Conservation (phyloP, 2,797 vertebrate species). For the Muscicapa comitata region DNA sequence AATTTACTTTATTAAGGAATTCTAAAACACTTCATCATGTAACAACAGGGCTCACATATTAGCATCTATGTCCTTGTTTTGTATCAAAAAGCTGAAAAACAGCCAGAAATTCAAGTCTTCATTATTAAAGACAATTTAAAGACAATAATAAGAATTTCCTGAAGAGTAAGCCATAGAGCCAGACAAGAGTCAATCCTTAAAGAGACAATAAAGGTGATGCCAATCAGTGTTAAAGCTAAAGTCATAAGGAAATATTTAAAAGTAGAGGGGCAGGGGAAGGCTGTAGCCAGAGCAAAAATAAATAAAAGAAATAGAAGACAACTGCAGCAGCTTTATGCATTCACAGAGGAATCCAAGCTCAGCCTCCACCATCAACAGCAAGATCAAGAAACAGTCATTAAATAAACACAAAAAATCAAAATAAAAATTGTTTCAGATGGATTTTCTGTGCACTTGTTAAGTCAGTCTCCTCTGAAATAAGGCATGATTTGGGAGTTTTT, state of each 20-base stretch:
- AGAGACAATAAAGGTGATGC: not conserved
- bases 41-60: not conserved
- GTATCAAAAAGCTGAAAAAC: not conserved
- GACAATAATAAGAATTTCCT: not conserved
- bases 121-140: not conserved
- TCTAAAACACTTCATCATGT: not conserved
- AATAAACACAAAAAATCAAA: not conserved
- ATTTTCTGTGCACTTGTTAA: not conserved
- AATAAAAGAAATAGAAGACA: not conserved
- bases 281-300: not conserved
- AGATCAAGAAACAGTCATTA: not conserved
- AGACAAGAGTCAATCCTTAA: not conserved
- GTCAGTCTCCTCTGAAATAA: not conserved
- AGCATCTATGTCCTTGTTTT: not conserved
- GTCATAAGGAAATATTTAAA: not conserved
- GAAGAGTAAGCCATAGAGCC: not conserved
- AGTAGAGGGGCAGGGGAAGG: not conserved
- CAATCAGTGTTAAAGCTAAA: not conserved
- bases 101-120: not conserved
- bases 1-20: not conserved
- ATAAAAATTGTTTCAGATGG: not conserved
- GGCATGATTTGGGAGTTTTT: not conserved
- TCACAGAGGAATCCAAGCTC: not conserved
- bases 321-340: not conserved
- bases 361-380: not conserved